Conservation (phyloP, 2,888 invertebrate genomes). For the Pristionchus entomophagus region DNA sequence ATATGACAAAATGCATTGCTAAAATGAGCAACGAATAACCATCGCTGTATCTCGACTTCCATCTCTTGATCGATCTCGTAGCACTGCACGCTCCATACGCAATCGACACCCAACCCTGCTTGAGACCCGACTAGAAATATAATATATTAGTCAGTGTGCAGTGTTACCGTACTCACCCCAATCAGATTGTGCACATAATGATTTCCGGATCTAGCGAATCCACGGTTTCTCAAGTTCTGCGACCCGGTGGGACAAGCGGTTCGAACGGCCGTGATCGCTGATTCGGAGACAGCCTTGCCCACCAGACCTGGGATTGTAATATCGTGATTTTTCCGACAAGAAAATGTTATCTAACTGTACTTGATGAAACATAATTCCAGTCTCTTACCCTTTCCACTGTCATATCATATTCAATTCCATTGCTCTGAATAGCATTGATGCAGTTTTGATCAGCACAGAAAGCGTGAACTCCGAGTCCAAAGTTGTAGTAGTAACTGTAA, state of each 20-base stretch:
- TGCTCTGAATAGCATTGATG: not conserved
- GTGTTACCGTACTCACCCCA: not conserved
- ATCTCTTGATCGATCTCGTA: not conserved
- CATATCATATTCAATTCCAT: not conserved
- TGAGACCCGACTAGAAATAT: not conserved
- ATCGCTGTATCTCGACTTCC: not conserved
- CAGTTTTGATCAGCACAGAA: not conserved
- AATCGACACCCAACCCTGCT: not conserved
- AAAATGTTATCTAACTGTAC: not conserved
- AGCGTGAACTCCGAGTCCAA: not conserved
- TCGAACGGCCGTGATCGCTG: not conserved
- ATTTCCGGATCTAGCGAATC: not conserved
- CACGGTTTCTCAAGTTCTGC: not conserved
- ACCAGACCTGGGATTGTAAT: not conserved
- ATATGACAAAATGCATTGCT: not conserved
- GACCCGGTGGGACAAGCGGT: not conserved
- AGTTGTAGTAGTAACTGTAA: slow-evolving; percentile 13
- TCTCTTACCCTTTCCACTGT: not conserved
- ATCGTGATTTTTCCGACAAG: not conserved
- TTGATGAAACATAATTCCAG: not conserved
- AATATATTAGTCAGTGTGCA: not conserved
- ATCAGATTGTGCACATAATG: not conserved
- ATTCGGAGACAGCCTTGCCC: not conserved
- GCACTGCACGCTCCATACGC: not conserved
- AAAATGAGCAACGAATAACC: not conserved